These are phyloP conservation scores for Drosophila sucinea DNA, from an alignment of 1,140 invertebrate species.

Conservation along the genomic window DNA sequence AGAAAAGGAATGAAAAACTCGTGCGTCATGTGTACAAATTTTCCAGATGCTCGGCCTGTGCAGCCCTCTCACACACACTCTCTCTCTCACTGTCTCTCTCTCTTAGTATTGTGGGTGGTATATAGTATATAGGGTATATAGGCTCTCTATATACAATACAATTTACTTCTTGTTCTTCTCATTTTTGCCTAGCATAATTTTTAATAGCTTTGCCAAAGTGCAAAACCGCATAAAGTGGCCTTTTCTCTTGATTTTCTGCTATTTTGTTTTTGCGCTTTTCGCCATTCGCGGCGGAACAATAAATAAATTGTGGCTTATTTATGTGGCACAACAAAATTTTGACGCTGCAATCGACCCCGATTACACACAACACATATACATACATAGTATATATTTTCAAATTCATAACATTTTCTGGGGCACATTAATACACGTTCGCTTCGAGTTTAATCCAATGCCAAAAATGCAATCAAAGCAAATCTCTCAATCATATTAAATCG, in stretches of 20 bases:
- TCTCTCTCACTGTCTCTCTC: background rate
- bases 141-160: conserved; percentile 2
- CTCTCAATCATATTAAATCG: background rate
- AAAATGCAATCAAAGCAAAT: background rate
- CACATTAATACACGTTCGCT: background rate
- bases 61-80: conserved; percentile 3
- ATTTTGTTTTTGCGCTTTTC: conserved; percentile 19
- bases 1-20: conserved; percentile 39
- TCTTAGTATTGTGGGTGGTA: conserved; percentile 16
- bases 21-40: conserved; percentile 75
- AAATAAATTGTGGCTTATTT: conserved; percentile 73
- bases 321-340: conserved; percentile 64
- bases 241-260: conserved; percentile 44
- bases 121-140: background rate
- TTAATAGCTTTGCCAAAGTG: conserved; percentile 70
- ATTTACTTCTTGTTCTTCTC: background rate
- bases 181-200: conserved; percentile 65
- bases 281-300: conserved; percentile 16
- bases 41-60: conserved; percentile 65
- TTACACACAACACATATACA: background rate
- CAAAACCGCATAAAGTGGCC: conserved; percentile 70
- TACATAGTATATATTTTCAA: conserved; percentile 25
- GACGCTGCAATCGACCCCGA: conserved; percentile 14
- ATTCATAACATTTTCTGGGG: conserved; percentile 14
- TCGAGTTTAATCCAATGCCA: background rate